A percentile compares a stretch with the other conserved stretches of the same genome.
Evolutionary conservation across 2,113 vertebrate genomes (phyloP).

Genomic region (Nestor notabilis): DNA sequence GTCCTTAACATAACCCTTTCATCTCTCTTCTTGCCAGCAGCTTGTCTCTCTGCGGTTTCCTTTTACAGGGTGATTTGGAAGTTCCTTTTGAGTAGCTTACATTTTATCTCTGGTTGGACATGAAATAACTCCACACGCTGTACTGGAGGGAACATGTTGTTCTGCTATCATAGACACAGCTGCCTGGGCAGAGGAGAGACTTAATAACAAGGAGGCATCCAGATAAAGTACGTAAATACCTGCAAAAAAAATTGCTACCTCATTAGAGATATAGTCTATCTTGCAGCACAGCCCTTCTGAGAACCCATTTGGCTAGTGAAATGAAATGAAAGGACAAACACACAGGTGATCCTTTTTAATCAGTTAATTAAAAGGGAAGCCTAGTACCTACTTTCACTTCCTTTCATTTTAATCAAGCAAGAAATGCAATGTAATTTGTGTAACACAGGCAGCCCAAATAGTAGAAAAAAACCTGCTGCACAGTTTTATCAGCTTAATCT

Average conservation of each 20-base stretch:
- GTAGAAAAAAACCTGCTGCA: not conserved
- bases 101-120: slow-evolving; percentile 70
- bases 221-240: slow-evolving; percentile 62
- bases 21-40: not conserved
- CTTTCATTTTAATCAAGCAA: slow-evolving; percentile 39
- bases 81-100: slow-evolving; percentile 59
- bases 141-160: slow-evolving; percentile 73
- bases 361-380: slow-evolving; percentile 30
- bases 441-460: slow-evolving; percentile 8
- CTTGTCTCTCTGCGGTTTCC: slow-evolving; percentile 29
- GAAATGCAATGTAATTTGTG: not conserved
- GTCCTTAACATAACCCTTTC: slow-evolving; percentile 12
- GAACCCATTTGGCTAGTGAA: not conserved
- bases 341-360: not conserved
- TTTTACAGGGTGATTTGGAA: slow-evolving; percentile 60
- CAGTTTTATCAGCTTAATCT: slow-evolving; percentile 39
- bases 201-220: slow-evolving; percentile 65
- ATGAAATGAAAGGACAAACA: not conserved
- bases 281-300: not conserved
- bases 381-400: slow-evolving; percentile 5
- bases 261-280: slow-evolving; percentile 58
- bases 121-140: slow-evolving; percentile 60
- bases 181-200: slow-evolving; percentile 47
- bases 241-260: slow-evolving; percentile 55
- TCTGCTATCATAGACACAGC: slow-evolving; percentile 61